A percentile compares a stretch with the other conserved stretches of the same genome.
Conservation (phyloP, 2,113 vertebrate genomes). For the Engraulis encrasicolus region DNA sequence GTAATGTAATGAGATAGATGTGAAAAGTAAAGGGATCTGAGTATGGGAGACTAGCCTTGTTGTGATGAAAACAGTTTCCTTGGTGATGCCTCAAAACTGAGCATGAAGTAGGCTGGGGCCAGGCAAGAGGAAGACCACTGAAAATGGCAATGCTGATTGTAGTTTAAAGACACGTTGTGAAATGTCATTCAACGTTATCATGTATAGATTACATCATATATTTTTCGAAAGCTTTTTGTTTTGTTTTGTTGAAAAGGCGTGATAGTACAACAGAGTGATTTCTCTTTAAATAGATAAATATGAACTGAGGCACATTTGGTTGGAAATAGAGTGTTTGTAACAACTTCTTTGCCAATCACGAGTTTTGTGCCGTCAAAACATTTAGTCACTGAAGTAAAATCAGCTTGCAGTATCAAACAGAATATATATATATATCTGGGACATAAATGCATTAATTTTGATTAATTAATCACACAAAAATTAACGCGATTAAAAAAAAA, state of each 20-base stretch:
- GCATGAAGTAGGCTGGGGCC: background rate
- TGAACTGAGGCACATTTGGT: conserved; percentile 46
- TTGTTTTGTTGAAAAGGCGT: no score
- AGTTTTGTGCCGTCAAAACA: conserved; percentile 37
- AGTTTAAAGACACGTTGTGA: background rate
- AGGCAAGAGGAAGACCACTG: background rate
- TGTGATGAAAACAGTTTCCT: background rate
- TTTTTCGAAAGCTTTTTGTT: conserved; percentile 42
- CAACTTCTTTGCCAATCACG: conserved; percentile 49
- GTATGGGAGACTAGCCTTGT: background rate
- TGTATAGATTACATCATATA: conserved; percentile 25
- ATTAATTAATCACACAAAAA: no score
- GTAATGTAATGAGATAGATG: background rate
- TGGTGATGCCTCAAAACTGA: background rate
- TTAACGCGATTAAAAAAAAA: no score
- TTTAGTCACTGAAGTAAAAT: conserved; percentile 34
- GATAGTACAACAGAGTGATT: no score
- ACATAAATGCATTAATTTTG: no score
- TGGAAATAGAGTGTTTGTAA: conserved; percentile 52
- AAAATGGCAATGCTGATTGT: background rate
- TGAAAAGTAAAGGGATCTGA: background rate
- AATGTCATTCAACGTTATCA: conserved; percentile 39
- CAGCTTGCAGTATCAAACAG: conserved; percentile 28
- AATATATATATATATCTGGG: no score
- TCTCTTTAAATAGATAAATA: conserved; percentile 55